Conservation (phyloP, 2,797 vertebrate genomes). For the Sebastes hopkinsi region DNA sequence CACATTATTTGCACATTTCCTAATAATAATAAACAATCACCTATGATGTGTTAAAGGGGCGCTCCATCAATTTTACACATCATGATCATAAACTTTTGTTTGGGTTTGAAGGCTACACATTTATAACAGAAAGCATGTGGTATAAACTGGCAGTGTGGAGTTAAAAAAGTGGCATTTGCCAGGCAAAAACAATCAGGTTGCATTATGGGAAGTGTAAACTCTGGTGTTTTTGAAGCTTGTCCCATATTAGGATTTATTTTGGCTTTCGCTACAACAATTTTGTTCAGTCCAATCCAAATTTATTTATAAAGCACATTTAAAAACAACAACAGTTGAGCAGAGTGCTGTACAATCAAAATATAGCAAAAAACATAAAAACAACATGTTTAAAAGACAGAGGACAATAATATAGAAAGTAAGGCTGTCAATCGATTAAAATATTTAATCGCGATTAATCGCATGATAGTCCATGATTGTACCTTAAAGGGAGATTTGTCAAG, state of each 20-base stretch:
- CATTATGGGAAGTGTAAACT: neutral
- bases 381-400: too few relatives aligned
- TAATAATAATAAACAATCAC: neutral
- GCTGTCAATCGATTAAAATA: too few relatives aligned
- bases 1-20: neutral
- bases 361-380: too few relatives aligned
- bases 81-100: neutral
- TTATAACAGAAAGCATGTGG: neutral
- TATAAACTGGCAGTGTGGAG: neutral
- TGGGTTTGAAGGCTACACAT: neutral
- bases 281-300: neutral
- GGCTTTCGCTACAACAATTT: neutral
- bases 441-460: too few relatives aligned
- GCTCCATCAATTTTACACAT: neutral
- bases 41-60: neutral
- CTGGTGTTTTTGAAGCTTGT: neutral
- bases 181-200: neutral
- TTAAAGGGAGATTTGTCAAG: too few relatives aligned
- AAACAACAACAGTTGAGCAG: too few relatives aligned
- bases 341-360: too few relatives aligned
- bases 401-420: too few relatives aligned
- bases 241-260: neutral
- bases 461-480: too few relatives aligned
- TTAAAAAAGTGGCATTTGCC: neutral
- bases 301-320: too few relatives aligned